A percentile compares a stretch with the other conserved stretches of the same genome.
Conservation (phyloP, 1,140 invertebrate genomes). For the Catajapyx aquilonaris region DNA sequence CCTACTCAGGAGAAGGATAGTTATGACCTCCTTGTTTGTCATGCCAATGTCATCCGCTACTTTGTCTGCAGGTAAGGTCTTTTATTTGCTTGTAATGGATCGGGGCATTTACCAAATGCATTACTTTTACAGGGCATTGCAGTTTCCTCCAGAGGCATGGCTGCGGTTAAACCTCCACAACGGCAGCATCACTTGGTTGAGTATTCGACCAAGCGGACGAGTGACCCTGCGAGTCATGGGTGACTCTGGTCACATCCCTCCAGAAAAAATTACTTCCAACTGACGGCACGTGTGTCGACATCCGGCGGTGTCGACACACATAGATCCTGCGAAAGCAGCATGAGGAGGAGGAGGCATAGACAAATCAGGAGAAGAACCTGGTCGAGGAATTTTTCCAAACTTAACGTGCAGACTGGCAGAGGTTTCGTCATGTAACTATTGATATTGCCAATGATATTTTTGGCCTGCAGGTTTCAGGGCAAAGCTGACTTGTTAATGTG, state of each 20-base stretch:
- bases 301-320: too few species aligned
- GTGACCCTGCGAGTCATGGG: slow-evolving; percentile 60
- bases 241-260: slow-evolving; percentile 74
- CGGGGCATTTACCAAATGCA: slow-evolving; percentile 2
- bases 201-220: slow-evolving; percentile 62
- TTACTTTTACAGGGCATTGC: slow-evolving; percentile 56
- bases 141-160: slow-evolving; percentile 94
- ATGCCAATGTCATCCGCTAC: slow-evolving; percentile 96
- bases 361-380: too few species aligned
- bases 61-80: slow-evolving; percentile 73
- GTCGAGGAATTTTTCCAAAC: too few species aligned
- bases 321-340: too few species aligned
- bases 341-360: too few species aligned
- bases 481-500: too few species aligned
- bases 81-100: neutral
- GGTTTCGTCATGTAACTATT: too few species aligned
- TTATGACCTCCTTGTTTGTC: slow-evolving; percentile 86
- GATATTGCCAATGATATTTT: too few species aligned
- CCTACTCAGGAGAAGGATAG: slow-evolving; percentile 57
- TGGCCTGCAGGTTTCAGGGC: too few species aligned
- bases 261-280: slow-evolving; percentile 37
- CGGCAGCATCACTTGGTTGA: slow-evolving; percentile 80
- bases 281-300: too few species aligned
- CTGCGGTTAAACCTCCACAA: slow-evolving; percentile 75
- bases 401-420: too few species aligned